phyloP scores from a whole-genome alignment of 2,797 vertebrate species.

The Microtus agrestis region DNA sequence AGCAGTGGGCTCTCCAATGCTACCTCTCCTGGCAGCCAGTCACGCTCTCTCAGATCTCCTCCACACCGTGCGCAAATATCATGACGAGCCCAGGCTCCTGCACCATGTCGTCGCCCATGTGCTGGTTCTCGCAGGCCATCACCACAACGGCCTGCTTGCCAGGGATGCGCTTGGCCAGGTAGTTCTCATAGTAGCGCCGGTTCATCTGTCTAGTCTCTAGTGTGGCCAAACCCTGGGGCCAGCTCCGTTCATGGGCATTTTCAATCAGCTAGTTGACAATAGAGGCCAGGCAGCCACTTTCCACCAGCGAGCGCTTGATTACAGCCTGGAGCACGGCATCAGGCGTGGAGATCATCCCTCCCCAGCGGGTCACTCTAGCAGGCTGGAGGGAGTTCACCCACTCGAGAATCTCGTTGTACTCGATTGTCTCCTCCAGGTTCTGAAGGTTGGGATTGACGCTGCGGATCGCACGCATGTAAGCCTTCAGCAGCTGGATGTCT shows the following conservation, averaged over 20 bases:
- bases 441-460: conserved; percentile 98
- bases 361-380: conserved; percentile 97
- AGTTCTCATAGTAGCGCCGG: conserved; percentile 99
- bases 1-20: conserved; percentile 40
- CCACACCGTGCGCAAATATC: conserved; percentile 98
- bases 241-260: conserved; percentile 98
- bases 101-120: conserved; percentile 99
- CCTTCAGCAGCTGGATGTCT: conserved; percentile 98
- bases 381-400: conserved; percentile 99
- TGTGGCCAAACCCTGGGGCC: conserved; percentile 98
- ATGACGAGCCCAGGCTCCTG: conserved; percentile 98
- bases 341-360: conserved; percentile 98
- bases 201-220: conserved; percentile 99
- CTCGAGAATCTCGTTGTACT: conserved; percentile 99
- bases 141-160: conserved; percentile 99
- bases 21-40: conserved; percentile 12
- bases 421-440: conserved; percentile 98
- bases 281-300: conserved; percentile 98
- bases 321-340: conserved; percentile 98
- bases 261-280: conserved; percentile 98
- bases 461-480: conserved; percentile 98
- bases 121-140: conserved; percentile 99
- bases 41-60: conserved; percentile 90
- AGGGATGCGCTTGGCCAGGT: conserved; percentile 98
- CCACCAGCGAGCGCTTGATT: conserved; percentile 98